Evolutionary conservation across 1,140 invertebrate species (phyloP).

Genomic region (Aphaenogaster floridana): DNA sequence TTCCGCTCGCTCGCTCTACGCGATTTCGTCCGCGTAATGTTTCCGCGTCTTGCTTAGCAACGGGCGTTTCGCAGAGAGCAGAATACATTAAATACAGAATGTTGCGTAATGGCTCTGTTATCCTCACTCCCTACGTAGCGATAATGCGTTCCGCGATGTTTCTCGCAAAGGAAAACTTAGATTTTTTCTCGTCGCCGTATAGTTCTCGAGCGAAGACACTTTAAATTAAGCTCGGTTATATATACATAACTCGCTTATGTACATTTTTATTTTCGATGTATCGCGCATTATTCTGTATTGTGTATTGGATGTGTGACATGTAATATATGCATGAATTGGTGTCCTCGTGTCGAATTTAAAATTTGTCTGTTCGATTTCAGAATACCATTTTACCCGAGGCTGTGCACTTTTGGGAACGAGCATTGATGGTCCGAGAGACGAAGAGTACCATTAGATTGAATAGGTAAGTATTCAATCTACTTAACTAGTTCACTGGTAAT

Average conservation of each 20-base stretch:
- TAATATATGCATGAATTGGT: neutral
- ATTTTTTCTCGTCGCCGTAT: neutral
- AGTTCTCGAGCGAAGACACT: neutral
- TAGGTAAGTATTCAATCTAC: conserved; percentile 89
- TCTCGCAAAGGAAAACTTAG: neutral
- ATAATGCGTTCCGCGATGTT: conserved; percentile 19
- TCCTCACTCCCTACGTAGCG: neutral
- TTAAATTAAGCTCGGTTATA: neutral
- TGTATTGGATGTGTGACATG: neutral
- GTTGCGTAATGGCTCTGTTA: conserved; percentile 41
- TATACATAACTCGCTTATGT: neutral
- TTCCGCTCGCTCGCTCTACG: neutral
- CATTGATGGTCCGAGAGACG: conserved; percentile 95
- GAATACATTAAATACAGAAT: conserved; percentile 39
- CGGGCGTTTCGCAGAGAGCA: neutral
- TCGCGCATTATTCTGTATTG: neutral
- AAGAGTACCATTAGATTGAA: conserved; percentile 94
- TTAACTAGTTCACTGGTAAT: neutral
- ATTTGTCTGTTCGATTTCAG: conserved; percentile 87
- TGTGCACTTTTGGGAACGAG: conserved; percentile 97
- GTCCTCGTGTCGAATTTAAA: neutral
- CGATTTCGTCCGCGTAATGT: conserved; percentile 20
- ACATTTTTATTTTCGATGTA: conserved; percentile 3
- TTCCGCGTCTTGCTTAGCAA: conserved; percentile 27
- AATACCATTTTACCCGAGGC: conserved; percentile 96